These are phyloP conservation scores for Melanotaenia duboulayi DNA, from an alignment of 2,113 vertebrate species.

Conservation along the genomic window DNA sequence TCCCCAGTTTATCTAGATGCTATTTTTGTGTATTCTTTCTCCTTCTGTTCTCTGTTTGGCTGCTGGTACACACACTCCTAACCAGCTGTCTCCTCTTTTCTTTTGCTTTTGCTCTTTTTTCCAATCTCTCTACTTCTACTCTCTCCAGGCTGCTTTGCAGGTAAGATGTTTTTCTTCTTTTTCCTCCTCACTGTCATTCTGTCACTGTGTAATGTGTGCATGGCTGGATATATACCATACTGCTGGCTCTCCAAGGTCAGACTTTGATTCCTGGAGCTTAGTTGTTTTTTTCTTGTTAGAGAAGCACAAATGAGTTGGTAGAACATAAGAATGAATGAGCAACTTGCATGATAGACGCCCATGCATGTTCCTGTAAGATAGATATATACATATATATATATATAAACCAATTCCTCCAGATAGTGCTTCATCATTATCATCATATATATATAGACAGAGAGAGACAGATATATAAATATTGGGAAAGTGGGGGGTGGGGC, in stretches of 20 bases:
- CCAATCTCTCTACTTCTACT: conserved; percentile 45
- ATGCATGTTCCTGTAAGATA: not conserved
- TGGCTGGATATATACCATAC: not conserved
- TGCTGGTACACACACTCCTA: conserved; percentile 37
- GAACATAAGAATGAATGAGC: not conserved
- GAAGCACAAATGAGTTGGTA: not conserved
- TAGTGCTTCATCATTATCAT: too few relatives aligned
- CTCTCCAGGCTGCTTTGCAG: conserved; percentile 89
- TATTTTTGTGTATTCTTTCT: conserved; percentile 50
- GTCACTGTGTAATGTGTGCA: conserved; percentile 33
- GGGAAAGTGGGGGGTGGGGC: too few relatives aligned
- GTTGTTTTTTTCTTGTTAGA: not conserved
- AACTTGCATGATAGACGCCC: not conserved
- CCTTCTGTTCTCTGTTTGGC: conserved; percentile 30
- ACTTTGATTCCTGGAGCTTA: conserved; percentile 14
- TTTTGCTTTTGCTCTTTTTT: conserved; percentile 44
- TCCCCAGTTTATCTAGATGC: conserved; percentile 42
- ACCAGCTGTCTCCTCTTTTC: conserved; percentile 67
- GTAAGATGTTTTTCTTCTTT: conserved; percentile 80
- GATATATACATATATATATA: too few relatives aligned
- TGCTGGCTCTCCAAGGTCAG: not conserved
- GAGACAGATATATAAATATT: too few relatives aligned
- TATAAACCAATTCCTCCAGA: too few relatives aligned
- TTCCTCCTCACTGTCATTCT: not conserved
- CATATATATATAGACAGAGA: too few relatives aligned